phyloP scores from a whole-genome alignment of 1,140 invertebrate species.

The Cyclina sinensis region DNA sequence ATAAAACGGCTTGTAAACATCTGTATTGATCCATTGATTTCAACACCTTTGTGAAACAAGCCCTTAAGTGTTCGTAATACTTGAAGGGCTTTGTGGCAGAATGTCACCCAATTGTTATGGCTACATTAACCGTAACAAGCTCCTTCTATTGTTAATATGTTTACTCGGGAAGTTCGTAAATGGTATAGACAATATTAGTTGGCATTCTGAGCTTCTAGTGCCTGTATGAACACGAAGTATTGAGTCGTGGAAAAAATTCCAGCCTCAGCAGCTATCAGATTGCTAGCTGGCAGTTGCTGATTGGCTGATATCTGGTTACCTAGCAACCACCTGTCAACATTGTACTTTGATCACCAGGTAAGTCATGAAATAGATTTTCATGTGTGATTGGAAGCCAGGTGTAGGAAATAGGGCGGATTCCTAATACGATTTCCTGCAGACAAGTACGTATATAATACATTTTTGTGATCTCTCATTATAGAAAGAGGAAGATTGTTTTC shows the following conservation, averaged over 20 bases:
- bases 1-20: constrained; percentile 57
- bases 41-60: constrained; percentile 4
- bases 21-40: constrained; percentile 64
- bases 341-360: constrained; percentile 53
- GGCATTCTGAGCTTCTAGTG: constrained; percentile 22
- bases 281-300: constrained; percentile 51
- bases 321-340: constrained; percentile 64
- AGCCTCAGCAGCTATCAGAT: constrained; percentile 32
- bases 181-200: constrained; percentile 24
- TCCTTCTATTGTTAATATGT: constrained; percentile 6
- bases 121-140: constrained; percentile 31
- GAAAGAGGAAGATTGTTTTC: not conserved
- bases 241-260: constrained; percentile 1
- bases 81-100: not conserved
- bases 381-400: not conserved
- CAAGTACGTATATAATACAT: not conserved
- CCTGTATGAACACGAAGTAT: constrained; percentile 24
- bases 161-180: constrained; percentile 48
- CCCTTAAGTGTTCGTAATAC: constrained; percentile 6
- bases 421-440: constrained; percentile 11
- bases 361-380: constrained; percentile 39
- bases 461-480: not conserved
- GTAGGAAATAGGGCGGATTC: constrained; percentile 40
- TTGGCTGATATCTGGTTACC: constrained; percentile 47
- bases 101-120: constrained; percentile 3